A percentile compares a stretch with the other conserved stretches of the same genome.
Conservation (phyloP, 2,797 vertebrate species). For the Phrynocephalus vlangalii region DNA sequence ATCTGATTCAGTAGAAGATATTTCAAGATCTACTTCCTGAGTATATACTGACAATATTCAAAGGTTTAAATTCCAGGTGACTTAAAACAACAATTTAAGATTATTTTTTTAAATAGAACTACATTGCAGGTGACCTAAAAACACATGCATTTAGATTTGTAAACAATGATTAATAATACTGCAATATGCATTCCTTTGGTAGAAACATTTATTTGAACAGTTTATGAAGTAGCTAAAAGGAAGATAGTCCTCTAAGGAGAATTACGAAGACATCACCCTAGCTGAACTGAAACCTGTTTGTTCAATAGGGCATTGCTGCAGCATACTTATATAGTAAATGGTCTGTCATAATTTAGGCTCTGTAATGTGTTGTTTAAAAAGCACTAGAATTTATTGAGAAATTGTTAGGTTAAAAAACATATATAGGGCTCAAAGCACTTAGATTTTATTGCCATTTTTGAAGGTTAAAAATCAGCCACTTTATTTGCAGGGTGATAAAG, state of each 20-base stretch:
- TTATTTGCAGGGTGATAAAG: constrained; percentile 49
- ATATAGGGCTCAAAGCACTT: constrained; percentile 49
- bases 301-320: constrained; percentile 57
- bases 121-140: background rate
- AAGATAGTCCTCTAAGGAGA: background rate
- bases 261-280: background rate
- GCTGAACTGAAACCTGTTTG: background rate
- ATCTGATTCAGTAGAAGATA: background rate
- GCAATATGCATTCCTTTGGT: background rate
- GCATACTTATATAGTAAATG: constrained; percentile 37
- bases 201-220: background rate
- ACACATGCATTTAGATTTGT: background rate
- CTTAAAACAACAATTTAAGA: background rate
- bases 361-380: constrained; percentile 61
- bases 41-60: background rate
- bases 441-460: constrained; percentile 73
- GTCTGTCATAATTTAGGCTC: constrained; percentile 56
- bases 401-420: constrained; percentile 58
- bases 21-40: background rate
- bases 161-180: background rate
- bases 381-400: constrained; percentile 66
- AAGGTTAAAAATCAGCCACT: constrained; percentile 49
- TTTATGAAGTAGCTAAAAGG: background rate
- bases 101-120: no score
- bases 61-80: background rate